These are phyloP conservation scores for Artemia franciscana DNA, from an alignment of 1,140 invertebrate species.

Conservation along the genomic window DNA sequence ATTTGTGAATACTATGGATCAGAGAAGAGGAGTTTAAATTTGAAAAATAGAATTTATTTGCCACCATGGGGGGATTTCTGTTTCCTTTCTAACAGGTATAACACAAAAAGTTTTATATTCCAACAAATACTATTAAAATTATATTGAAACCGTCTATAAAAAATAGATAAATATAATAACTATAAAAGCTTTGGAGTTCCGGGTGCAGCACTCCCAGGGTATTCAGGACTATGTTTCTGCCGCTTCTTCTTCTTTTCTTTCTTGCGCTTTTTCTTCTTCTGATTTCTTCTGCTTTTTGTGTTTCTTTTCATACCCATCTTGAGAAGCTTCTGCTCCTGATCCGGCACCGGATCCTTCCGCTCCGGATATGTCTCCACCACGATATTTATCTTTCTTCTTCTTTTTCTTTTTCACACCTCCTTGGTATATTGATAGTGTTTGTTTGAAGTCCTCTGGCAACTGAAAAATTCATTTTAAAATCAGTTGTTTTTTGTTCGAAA, in stretches of 20 bases:
- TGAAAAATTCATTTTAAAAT: too few species aligned
- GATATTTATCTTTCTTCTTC: constrained; percentile 84
- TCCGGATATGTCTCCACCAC: constrained; percentile 39
- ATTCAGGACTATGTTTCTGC: constrained; percentile 75
- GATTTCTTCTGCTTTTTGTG: constrained; percentile 84
- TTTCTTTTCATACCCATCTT: constrained; percentile 75
- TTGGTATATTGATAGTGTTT: constrained; percentile 72
- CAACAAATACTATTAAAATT: too few species aligned
- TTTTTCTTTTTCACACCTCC: constrained; percentile 72
- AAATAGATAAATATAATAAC: too few species aligned
- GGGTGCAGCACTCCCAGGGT: constrained; percentile 22
- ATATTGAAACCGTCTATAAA: too few species aligned
- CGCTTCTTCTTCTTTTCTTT: constrained; percentile 84
- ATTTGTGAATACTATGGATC: too few species aligned
- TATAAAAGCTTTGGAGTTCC: not conserved
- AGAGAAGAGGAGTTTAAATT: too few species aligned
- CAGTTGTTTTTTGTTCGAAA: too few species aligned
- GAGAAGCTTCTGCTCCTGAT: constrained; percentile 18
- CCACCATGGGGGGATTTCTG: too few species aligned
- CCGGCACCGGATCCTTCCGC: constrained; percentile 27
- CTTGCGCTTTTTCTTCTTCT: constrained; percentile 82
- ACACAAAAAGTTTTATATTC: too few species aligned
- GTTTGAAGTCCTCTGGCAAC: constrained; percentile 42
- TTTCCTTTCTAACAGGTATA: too few species aligned
- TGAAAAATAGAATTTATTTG: too few species aligned